Conservation (phyloP, 2,113 vertebrate species). For the Plectropomus leopardus region DNA sequence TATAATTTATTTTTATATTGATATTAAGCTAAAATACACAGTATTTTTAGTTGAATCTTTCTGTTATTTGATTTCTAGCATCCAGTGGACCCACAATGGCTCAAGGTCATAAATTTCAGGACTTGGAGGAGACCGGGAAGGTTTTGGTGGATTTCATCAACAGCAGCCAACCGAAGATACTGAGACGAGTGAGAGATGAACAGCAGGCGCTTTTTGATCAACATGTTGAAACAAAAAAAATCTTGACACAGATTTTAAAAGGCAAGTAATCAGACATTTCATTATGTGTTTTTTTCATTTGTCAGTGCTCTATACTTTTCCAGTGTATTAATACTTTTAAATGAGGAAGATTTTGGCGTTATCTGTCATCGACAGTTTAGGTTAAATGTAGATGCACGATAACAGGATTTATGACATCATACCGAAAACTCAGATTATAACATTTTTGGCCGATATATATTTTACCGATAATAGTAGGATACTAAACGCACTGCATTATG, state of each 20-base stretch:
- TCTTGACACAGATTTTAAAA: constrained; percentile 75
- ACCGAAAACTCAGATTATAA: too few relatives aligned
- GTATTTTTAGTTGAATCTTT: neutral
- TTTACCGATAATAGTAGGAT: too few relatives aligned
- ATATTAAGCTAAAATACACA: too few relatives aligned
- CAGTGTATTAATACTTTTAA: neutral
- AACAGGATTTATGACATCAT: too few relatives aligned
- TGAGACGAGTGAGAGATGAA: constrained; percentile 58
- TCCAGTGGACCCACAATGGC: constrained; percentile 47
- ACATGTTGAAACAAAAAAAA: constrained; percentile 62
- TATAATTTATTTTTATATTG: too few relatives aligned
- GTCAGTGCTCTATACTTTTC: neutral
- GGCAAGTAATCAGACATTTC: constrained; percentile 51
- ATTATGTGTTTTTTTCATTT: neutral
- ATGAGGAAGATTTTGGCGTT: neutral
- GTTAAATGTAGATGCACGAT: too few relatives aligned
- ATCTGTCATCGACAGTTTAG: too few relatives aligned
- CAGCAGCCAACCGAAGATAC: constrained; percentile 72
- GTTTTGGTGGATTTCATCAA: constrained; percentile 69
- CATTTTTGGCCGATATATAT: too few relatives aligned
- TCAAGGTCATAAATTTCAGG: constrained; percentile 66
- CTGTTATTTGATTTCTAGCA: neutral
- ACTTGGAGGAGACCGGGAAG: constrained; percentile 77
- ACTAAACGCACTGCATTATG: too few relatives aligned
- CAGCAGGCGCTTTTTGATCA: constrained; percentile 66